These are phyloP conservation scores for Rhagoletis pomonella DNA, from an alignment of 1,140 invertebrate genomes.

Conservation along the genomic window DNA sequence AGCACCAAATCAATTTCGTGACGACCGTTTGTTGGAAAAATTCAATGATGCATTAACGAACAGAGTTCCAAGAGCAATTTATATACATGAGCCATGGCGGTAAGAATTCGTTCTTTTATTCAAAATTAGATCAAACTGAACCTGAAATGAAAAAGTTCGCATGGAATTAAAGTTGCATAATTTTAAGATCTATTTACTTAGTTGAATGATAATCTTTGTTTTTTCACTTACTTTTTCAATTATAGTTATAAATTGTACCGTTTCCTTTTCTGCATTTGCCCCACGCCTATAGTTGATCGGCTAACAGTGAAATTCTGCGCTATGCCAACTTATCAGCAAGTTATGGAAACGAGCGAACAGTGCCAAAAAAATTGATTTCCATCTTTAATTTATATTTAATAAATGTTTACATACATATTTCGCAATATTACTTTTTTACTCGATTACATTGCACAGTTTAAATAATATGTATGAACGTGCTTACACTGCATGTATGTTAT, in stretches of 20 bases:
- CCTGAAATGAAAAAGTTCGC: no score
- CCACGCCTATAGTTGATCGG: conserved; percentile 75
- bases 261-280: conserved; percentile 75
- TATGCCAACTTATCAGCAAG: conserved; percentile 74
- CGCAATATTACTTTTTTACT: background rate
- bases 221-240: background rate
- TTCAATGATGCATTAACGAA: conserved; percentile 77
- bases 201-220: no score
- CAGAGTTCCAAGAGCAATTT: conserved; percentile 74
- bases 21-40: conserved; percentile 74
- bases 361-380: background rate
- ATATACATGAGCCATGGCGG: conserved; percentile 76
- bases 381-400: conserved; percentile 28
- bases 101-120: conserved; percentile 61
- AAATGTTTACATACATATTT: background rate
- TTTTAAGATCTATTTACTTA: no score
- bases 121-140: background rate
- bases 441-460: background rate
- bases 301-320: conserved; percentile 76
- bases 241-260: conserved; percentile 76
- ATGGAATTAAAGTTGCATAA: no score
- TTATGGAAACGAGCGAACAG: background rate
- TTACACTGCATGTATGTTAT: no score
- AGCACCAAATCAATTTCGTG: conserved; percentile 73
- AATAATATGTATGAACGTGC: no score